Evolutionary conservation across 1,140 invertebrate species (phyloP), one percentile per base, ranked within the genome.

Genomic region (Brachionus koreanus): DNA sequence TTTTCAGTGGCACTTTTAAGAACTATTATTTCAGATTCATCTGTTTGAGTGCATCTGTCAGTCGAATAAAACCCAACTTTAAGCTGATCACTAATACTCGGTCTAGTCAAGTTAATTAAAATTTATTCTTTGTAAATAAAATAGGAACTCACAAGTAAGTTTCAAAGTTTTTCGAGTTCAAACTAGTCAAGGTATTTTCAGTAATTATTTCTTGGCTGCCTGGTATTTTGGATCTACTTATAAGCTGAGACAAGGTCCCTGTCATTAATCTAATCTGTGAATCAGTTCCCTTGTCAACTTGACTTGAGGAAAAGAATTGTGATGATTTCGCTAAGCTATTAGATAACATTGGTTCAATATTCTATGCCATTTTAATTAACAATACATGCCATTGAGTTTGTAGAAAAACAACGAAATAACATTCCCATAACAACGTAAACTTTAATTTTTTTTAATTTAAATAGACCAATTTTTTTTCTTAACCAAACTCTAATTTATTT

Each of bases 21-120:
- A 57, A 87, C 86, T 23, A 88, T 83, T 37, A 88, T 85, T 76
- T 88, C 87, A 74, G 87, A 86, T 37, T 86, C 83, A 19, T 87
- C 85, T 72, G 87, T 88, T 83, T 88, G 87, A 37, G 85, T 85
- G 49, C 83, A 79, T 46, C 86, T 83, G 84, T 88, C 87, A 83
- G 86, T 83, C 67, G 85, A 85, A 81, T 87, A 88, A 69, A 87
- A 87, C 3, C 87, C 87, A 84, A 88, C 85, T 82, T 87, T 88
- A 33, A 85, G 84, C 25, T 85, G 83, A 74, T 88, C 87, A 37
- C 86, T 86, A 57, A 87, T 82, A 35, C 84, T 83, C 12, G 87
- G 87, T 42, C 87, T 88, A 82, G 6, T 33, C 16, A 61, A 79
- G 37, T 61, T 5, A 37, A n/a, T 19, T 23, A 37, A 16, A 39